These are phyloP conservation scores for Phenganax stokvisi DNA, from an alignment of 92 coral and sea anemone genomes.

Conservation along the genomic window DNA sequence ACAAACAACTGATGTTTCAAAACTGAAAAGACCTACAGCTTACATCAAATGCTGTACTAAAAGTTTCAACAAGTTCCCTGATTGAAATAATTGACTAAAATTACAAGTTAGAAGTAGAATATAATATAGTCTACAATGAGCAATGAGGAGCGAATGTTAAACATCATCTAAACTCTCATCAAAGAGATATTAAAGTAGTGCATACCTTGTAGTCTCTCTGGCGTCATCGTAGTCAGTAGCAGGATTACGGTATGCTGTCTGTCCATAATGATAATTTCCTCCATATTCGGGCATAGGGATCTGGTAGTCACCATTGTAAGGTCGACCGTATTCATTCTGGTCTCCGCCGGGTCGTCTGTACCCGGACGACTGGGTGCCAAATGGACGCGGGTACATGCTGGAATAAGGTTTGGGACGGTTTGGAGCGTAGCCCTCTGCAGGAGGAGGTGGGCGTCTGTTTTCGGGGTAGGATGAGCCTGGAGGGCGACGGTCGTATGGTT, in stretches of 20 bases:
- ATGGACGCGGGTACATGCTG: constrained; percentile 31
- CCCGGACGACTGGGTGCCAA: constrained; percentile 38
- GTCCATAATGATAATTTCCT: constrained; percentile 29
- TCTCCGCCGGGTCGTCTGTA: constrained; percentile 30
- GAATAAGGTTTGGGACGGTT: constrained; percentile 24
- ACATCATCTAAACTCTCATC: background rate
- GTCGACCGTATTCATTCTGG: constrained; percentile 20
- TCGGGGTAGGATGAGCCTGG: constrained; percentile 5
- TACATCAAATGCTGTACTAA: background rate
- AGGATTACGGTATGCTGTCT: constrained; percentile 37
- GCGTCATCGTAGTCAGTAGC: constrained; percentile 34
- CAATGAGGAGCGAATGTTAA: no score
- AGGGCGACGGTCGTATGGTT: constrained; percentile 39
- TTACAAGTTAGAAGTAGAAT: background rate
- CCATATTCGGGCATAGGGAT: constrained; percentile 17
- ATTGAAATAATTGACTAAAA: background rate
- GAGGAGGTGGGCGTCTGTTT: constrained; percentile 33
- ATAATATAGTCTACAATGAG: no score
- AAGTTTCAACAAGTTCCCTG: background rate
- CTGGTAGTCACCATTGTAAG: constrained; percentile 36
- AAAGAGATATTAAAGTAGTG: background rate
- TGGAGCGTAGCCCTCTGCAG: constrained; percentile 18
- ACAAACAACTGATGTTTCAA: background rate
- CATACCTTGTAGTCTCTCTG: constrained; percentile 38
- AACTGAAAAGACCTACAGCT: background rate